Evolutionary conservation across 2,797 vertebrate species (phyloP).

Genomic region (Enteromius viviparus): DNA sequence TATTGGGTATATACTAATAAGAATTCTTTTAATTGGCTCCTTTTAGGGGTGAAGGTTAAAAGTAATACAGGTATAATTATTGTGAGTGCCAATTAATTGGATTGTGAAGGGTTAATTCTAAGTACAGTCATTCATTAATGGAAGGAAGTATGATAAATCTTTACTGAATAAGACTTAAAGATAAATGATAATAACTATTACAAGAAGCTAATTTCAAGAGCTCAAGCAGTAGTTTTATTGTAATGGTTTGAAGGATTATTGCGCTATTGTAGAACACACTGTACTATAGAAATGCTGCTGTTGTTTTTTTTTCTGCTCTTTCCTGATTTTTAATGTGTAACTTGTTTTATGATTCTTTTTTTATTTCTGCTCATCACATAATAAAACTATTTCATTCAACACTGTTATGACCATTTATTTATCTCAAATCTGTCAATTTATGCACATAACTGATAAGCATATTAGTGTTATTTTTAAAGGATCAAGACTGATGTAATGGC

Average conservation of each 20-base stretch:
- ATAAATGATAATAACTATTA: background rate
- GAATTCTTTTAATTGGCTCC: too few relatives aligned
- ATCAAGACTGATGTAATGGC: too few relatives aligned
- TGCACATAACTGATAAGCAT: background rate
- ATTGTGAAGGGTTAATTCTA: constrained; percentile 1
- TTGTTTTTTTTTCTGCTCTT: background rate
- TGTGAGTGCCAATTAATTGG: background rate
- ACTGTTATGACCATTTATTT: background rate
- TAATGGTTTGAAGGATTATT: background rate
- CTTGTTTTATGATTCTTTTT: background rate
- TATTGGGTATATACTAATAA: too few relatives aligned
- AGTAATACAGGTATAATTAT: background rate
- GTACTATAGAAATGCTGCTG: background rate
- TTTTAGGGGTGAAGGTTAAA: too few relatives aligned
- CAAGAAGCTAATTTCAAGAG: background rate
- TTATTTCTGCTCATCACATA: background rate
- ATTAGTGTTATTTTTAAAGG: background rate
- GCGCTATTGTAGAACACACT: background rate
- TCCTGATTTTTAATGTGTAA: background rate
- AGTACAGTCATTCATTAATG: background rate
- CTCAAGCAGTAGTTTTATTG: background rate
- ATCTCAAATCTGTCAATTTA: background rate
- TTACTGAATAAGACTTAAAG: background rate
- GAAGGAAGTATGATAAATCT: background rate
- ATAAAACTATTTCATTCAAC: background rate